These are phyloP conservation scores for Tipula confusa DNA, from an alignment of 2,888 invertebrate genomes.

Conservation along the genomic window DNA sequence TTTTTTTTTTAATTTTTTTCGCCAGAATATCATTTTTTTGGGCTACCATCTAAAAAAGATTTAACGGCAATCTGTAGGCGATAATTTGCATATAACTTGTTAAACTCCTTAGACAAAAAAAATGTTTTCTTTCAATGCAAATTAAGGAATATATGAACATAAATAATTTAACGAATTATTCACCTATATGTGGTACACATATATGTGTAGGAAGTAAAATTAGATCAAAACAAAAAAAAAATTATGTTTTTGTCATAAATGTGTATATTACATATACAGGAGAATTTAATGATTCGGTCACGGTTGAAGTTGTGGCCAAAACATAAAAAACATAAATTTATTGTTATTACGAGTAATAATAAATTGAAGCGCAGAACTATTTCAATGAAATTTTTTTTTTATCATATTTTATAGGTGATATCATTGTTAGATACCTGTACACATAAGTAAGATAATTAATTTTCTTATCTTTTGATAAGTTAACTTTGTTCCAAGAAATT, in stretches of 20 bases:
- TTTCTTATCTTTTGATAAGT: not conserved
- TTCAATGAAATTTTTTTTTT: not conserved
- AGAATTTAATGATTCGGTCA: constrained; percentile 12
- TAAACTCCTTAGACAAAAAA: too few species aligned
- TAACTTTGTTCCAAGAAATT: not conserved
- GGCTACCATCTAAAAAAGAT: too few species aligned
- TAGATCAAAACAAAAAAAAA: not conserved
- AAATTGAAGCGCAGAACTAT: not conserved
- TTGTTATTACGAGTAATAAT: not conserved
- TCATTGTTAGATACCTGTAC: not conserved
- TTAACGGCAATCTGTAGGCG: not conserved
- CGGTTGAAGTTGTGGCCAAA: constrained; percentile 3
- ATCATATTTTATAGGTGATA: not conserved
- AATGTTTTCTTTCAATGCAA: not conserved
- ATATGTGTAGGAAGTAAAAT: not conserved
- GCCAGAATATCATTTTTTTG: too few species aligned
- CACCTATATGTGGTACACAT: not conserved
- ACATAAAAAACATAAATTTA: not conserved
- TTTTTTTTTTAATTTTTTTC: too few species aligned
- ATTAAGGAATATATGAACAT: not conserved
- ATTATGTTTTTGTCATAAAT: not conserved
- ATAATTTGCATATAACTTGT: not conserved
- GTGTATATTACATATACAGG: not conserved
- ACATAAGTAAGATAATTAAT: too few species aligned
- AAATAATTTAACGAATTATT: not conserved